Percentiles rank a stretch among this genome's conserved stretches.
phyloP scores from a whole-genome alignment of 2,113 vertebrate genomes.

The Melanerpes formicivorus region DNA sequence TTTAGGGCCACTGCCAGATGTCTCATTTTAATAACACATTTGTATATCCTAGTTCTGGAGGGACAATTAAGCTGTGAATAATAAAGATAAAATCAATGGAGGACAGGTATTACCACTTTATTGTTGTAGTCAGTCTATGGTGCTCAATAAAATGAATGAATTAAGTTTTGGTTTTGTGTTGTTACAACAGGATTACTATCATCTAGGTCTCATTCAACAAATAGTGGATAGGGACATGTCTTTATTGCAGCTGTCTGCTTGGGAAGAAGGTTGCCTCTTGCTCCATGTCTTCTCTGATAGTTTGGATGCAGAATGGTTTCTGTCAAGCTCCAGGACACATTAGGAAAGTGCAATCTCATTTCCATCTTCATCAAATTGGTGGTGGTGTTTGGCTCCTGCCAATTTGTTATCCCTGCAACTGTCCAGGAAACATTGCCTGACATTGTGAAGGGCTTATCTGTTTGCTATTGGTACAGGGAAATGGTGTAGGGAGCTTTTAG shows the following conservation, averaged over 20 bases:
- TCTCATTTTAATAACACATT: slow-evolving; percentile 68
- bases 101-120: slow-evolving; percentile 68
- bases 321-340: slow-evolving; percentile 49
- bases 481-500: background rate
- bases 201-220: slow-evolving; percentile 62
- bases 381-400: background rate
- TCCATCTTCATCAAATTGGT: slow-evolving; percentile 59
- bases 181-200: slow-evolving; percentile 65
- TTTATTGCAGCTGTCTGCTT: slow-evolving; percentile 67
- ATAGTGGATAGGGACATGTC: slow-evolving; percentile 52
- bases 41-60: slow-evolving; percentile 43
- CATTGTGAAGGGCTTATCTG: background rate
- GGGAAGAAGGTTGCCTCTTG: slow-evolving; percentile 42
- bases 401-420: slow-evolving; percentile 38
- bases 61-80: slow-evolving; percentile 59
- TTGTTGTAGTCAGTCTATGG: slow-evolving; percentile 53
- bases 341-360: slow-evolving; percentile 52
- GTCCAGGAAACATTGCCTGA: background rate
- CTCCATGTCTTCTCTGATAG: slow-evolving; percentile 19
- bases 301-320: slow-evolving; percentile 45
- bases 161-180: slow-evolving; percentile 63
- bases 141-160: slow-evolving; percentile 66
- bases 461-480: background rate
- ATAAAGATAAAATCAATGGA: slow-evolving; percentile 65
- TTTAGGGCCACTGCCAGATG: slow-evolving; percentile 57